Conservation (phyloP, 2,797 vertebrate species). For the Amniataba percoides region DNA sequence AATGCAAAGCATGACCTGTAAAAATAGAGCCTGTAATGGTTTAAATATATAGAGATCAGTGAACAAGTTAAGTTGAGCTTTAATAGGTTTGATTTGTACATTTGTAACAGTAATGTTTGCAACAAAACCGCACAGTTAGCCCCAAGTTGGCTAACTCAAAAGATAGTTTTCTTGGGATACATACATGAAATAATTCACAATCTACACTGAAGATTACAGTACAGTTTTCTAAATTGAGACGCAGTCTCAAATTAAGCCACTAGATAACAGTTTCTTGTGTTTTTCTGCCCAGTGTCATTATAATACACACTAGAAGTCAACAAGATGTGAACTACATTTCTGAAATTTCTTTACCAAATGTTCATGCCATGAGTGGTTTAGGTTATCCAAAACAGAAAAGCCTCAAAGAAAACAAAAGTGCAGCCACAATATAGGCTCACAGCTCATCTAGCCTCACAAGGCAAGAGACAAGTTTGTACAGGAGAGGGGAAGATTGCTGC, state of each 20-base stretch:
- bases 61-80: slow-evolving; percentile 70
- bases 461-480: slow-evolving; percentile 51
- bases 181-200: slow-evolving; percentile 84
- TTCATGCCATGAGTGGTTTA: slow-evolving; percentile 66
- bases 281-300: slow-evolving; percentile 69
- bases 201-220: slow-evolving; percentile 83
- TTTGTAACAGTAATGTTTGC: slow-evolving; percentile 80
- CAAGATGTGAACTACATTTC: slow-evolving; percentile 56
- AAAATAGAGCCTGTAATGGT: neutral
- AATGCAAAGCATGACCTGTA: neutral
- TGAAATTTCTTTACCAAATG: slow-evolving; percentile 48
- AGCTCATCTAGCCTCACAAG: slow-evolving; percentile 62
- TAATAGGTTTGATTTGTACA: slow-evolving; percentile 83
- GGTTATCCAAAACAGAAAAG: slow-evolving; percentile 60
- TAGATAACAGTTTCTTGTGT: slow-evolving; percentile 73
- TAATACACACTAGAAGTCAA: slow-evolving; percentile 56
- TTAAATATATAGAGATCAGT: slow-evolving; percentile 17
- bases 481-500: slow-evolving; percentile 11
- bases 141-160: slow-evolving; percentile 73
- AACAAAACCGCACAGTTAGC: slow-evolving; percentile 77
- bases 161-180: slow-evolving; percentile 77
- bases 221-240: slow-evolving; percentile 80
- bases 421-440: slow-evolving; percentile 72
- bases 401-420: slow-evolving; percentile 49
- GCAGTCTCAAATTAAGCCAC: slow-evolving; percentile 82